Evolutionary conservation across 1,140 invertebrate genomes (phyloP), one percentile per base, ranked within the genome.

Genomic region (Eueides isabella): DNA sequence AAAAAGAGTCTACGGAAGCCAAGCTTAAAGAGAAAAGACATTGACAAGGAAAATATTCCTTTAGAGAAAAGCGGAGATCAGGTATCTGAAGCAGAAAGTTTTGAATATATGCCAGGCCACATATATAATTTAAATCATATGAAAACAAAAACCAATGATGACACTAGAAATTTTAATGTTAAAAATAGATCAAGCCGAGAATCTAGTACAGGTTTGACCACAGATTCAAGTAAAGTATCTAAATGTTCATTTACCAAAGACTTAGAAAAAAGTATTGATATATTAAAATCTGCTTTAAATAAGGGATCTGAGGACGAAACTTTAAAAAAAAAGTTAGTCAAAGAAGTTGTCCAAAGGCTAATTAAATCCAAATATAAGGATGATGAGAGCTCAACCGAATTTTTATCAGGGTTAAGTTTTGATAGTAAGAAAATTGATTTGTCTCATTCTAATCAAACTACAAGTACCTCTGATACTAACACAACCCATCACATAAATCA

Each of bases 71-170:
- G 71, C 79, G 86, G 78, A 35, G 87, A 87, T 29, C 87, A 88
- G 77, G 74, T 93, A 75, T 93, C 92, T 29, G 88, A 88, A 80
- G 91, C 91, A 12, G 92, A 93, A 67, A 94, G 92, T 76, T 94
- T 94, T 85, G 93, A 94, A 86, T 94, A 93, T 72, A 90, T 94
- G 91, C 92, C 92, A 68, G 93, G 92, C 5, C 86, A 93, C 81
- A 84, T 93, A 67, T 94, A 92, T 78, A 84, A 90, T 79, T 87
- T 90, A 77, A 92, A 92, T 67, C 82, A 89, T 80, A 68, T 84
- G 41, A 84, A 63, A 63, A n/a, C 14, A 31, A 16, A 29, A 12
- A 26, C 85, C 48, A 71, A 81, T 76, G 71, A 83, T 29, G 64
- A 80, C 12, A 33, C 55, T 35, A 78, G 67, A 73, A 55, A 70